These are phyloP conservation scores for Oryzias sinensis DNA, from an alignment of 2,797 vertebrate species.

Conservation along the genomic window DNA sequence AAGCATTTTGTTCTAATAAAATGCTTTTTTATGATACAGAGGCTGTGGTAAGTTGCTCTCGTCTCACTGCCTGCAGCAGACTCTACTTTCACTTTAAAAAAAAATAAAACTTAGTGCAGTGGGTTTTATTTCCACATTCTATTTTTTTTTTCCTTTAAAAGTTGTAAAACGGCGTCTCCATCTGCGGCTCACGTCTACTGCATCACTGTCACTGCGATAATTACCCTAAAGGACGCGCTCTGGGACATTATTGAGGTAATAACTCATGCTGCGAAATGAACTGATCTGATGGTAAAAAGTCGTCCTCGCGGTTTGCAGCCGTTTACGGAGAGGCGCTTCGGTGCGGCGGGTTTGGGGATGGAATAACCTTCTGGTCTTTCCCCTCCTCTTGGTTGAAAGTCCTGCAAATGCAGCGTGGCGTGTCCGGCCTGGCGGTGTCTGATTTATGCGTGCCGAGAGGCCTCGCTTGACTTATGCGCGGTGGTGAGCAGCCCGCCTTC, in stretches of 20 bases:
- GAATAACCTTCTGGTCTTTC: conserved; percentile 57
- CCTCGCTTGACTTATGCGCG: conserved; percentile 67
- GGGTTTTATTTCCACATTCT: neutral
- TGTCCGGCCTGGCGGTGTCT: conserved; percentile 33
- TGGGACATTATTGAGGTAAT: conserved; percentile 51
- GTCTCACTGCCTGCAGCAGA: neutral
- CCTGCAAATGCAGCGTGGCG: conserved; percentile 14
- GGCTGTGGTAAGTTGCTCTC: neutral
- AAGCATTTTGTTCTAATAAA: conserved; percentile 84
- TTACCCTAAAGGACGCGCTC: conserved; percentile 57
- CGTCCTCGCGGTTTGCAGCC: conserved; percentile 22
- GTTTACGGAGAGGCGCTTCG: conserved; percentile 42
- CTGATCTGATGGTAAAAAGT: conserved; percentile 27
- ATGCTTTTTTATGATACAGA: conserved; percentile 69
- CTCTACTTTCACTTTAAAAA: conserved; percentile 7
- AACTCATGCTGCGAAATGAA: conserved; percentile 55
- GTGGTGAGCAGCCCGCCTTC: conserved; percentile 59
- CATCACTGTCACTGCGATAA: conserved; percentile 55
- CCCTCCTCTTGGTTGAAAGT: conserved; percentile 34
- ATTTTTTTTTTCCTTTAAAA: conserved; percentile 5
- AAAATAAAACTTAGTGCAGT: conserved; percentile 5
- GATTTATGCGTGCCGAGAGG: conserved; percentile 65
- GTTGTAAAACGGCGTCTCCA: conserved; percentile 42
- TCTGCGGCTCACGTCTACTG: conserved; percentile 38
- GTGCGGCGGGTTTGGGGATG: conserved; percentile 28